These are phyloP conservation scores for Ia io DNA, from an alignment of 2,113 vertebrate genomes.

Conservation along the genomic window DNA sequence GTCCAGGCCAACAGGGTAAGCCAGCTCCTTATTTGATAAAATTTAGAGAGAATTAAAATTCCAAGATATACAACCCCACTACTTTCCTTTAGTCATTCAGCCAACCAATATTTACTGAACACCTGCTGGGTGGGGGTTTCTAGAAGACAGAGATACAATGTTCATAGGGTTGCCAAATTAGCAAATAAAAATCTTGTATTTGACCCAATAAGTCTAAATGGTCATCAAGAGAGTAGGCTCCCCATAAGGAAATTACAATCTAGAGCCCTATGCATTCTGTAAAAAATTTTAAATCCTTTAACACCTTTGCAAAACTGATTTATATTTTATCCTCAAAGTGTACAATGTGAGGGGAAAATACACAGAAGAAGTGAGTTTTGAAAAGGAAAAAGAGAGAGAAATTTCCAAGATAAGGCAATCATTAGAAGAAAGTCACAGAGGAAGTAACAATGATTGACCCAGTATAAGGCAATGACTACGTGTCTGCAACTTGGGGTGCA, in stretches of 20 bases:
- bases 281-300: not conserved
- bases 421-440: not conserved
- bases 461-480: not conserved
- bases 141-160: not conserved
- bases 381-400: not conserved
- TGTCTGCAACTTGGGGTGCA: not conserved
- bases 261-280: not conserved
- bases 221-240: not conserved
- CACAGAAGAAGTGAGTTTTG: not conserved
- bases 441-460: not conserved
- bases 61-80: not conserved
- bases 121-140: not conserved
- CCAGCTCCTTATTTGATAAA: not conserved
- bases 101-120: not conserved
- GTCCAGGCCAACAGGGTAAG: not conserved
- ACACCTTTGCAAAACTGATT: not conserved
- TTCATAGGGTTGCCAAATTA: not conserved
- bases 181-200: conserved; percentile 1
- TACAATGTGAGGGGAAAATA: not conserved
- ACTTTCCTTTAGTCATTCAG: not conserved
- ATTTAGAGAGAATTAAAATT: not conserved
- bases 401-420: not conserved
- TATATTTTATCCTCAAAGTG: not conserved
- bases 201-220: not conserved
- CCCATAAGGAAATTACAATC: not conserved